Evolutionary conservation across 1,140 invertebrate species (phyloP).

Genomic region (Steinernema khuongi): DNA sequence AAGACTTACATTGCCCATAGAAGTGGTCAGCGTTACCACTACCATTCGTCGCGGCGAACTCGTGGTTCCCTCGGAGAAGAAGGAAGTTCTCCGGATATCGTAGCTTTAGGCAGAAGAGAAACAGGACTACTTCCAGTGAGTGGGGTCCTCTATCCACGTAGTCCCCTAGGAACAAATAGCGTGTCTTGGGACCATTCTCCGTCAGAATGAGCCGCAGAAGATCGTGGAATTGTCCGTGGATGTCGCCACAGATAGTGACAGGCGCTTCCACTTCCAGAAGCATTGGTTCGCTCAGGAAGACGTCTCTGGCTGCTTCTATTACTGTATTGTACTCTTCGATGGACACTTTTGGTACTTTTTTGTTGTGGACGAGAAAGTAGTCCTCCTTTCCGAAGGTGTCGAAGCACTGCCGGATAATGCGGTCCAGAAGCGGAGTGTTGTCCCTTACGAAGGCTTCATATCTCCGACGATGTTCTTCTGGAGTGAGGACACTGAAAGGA

Average conservation of each 20-base stretch:
- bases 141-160: slow-evolving; percentile 29
- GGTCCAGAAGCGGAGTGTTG: too few relatives aligned
- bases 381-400: too few relatives aligned
- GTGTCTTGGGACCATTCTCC: not conserved
- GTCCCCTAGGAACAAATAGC: slow-evolving; percentile 22
- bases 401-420: too few relatives aligned
- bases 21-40: too few relatives aligned
- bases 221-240: slow-evolving; percentile 12
- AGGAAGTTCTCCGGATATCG: slow-evolving; percentile 23
- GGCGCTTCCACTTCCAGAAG: slow-evolving; percentile 10
- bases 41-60: not conserved
- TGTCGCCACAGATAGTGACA: slow-evolving; percentile 13
- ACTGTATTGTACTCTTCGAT: not conserved
- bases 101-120: slow-evolving; percentile 22
- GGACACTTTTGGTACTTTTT: not conserved
- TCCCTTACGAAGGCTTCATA: too few relatives aligned
- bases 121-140: slow-evolving; percentile 24
- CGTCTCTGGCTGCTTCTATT: not conserved
- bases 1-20: not conserved
- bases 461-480: too few relatives aligned
- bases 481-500: too few relatives aligned
- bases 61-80: slow-evolving; percentile 33
- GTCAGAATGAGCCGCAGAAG: not conserved
- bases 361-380: too few relatives aligned
- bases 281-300: not conserved